Evolutionary conservation across 2,797 vertebrate genomes (phyloP), one percentile per base, ranked within the genome.

Genomic region (Platyrinchus mystaceus): DNA sequence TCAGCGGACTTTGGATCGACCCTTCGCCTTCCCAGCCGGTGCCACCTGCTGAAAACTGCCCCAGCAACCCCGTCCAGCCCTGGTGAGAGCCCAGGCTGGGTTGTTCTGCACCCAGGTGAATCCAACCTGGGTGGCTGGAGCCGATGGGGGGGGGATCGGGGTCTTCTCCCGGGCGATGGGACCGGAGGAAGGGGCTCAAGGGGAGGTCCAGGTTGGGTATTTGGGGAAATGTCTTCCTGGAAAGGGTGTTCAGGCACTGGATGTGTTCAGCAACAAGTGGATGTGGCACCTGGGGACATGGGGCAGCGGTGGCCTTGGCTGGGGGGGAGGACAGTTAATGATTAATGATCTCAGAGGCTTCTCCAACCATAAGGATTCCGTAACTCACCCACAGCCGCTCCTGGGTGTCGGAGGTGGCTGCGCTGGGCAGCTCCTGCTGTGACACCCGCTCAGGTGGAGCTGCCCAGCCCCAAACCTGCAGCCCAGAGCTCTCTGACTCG

Each of bases 1-100:
- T 75, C 86, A 68, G 7, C 0, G 10, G 86, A 81, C 77, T 81
- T 68, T 81, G 77, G 62, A 81, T 27, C 12, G 8, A 75, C 30
- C 62, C 62, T 47, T 67, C 14, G 22, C 47, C 62, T 67, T 36
- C 46, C 47, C 34, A 32, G 67, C 34, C 39, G 77, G 34, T 46
- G 46, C 26, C 77, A 47, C 47, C 41, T 41, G 39, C 53, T 23
- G 6, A 43, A 82, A 82, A 27, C 1, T 62, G 30, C 18, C 46
- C 30, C 53, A 27, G 46, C 32, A 10, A 8, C 44, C 30, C 27
- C 43, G 3, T 32, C 27, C 75, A 71, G 59, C 50, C 23, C 12
- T 3, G 9, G 1, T 1, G 0, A 21, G 14, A 63, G 32, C 67
- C 44, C 28, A 1, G 5, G 16, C 6, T 3, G 76, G 59, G 47